phyloP scores from a whole-genome alignment of 2,888 invertebrate species.

The Drosophila hamatofila region DNA sequence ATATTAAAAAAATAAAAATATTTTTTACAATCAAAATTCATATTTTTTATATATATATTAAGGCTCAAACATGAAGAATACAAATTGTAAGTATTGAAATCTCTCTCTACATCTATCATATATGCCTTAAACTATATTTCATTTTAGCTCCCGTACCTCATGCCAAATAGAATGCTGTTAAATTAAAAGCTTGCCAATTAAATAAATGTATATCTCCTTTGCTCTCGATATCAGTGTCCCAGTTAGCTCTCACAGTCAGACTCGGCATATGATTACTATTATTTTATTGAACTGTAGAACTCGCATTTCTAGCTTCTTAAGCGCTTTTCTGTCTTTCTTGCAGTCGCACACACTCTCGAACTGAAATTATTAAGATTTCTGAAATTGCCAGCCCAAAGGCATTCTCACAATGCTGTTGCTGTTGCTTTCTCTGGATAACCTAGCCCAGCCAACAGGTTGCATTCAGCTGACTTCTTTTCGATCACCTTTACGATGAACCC shows the following conservation, averaged over 20 bases:
- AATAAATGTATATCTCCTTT: background rate
- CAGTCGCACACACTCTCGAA: background rate
- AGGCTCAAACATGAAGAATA: too few relatives aligned
- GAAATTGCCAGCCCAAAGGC: constrained; percentile 42
- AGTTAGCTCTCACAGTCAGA: constrained; percentile 1
- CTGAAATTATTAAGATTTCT: constrained; percentile 54
- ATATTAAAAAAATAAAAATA: too few relatives aligned
- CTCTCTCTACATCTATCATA: background rate
- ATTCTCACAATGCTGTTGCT: constrained; percentile 64
- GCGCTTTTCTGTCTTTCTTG: background rate
- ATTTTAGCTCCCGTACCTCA: background rate
- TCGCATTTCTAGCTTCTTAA: constrained; percentile 8
- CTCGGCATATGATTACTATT: constrained; percentile 15
- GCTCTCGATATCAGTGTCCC: constrained; percentile 6
- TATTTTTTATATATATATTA: too few relatives aligned
- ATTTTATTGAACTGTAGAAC: constrained; percentile 19
- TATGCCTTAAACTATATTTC: background rate
- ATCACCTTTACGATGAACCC: constrained; percentile 78
- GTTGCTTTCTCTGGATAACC: constrained; percentile 59
- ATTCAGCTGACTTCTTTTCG: constrained; percentile 61
- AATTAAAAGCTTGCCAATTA: too few relatives aligned
- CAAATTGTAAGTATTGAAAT: too few relatives aligned
- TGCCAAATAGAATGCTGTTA: background rate
- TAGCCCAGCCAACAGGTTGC: constrained; percentile 70
- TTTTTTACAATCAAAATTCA: too few relatives aligned